These are phyloP conservation scores for Lepidurus apus DNA, from an alignment of 1,140 invertebrate species.

Conservation along the genomic window DNA sequence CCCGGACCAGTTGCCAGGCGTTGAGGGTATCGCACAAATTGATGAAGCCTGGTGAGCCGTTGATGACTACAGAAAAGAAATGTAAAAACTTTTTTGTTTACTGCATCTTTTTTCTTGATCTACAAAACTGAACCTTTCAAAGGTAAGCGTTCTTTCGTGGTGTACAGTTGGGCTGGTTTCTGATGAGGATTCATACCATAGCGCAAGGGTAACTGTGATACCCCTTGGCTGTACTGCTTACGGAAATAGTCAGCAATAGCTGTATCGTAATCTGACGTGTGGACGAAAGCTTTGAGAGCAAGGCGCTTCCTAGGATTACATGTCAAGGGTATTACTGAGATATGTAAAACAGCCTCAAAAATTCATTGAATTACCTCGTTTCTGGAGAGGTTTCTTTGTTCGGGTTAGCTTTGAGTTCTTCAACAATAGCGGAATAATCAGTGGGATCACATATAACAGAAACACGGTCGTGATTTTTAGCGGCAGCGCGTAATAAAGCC, in stretches of 20 bases:
- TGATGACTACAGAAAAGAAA: conserved; percentile 58
- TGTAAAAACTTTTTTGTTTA: background rate
- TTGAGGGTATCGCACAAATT: conserved; percentile 97
- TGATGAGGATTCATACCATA: conserved; percentile 99
- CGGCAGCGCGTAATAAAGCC: conserved; percentile 86
- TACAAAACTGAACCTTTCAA: conserved; percentile 55
- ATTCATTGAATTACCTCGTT: conserved; percentile 57
- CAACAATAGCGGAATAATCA: conserved; percentile 74
- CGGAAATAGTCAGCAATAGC: conserved; percentile 95
- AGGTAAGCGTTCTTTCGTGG: conserved; percentile 72
- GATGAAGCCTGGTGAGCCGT: conserved; percentile 94
- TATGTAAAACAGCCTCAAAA: background rate
- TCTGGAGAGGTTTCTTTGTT: conserved; percentile 60
- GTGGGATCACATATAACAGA: conserved; percentile 87
- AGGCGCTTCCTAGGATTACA: conserved; percentile 57
- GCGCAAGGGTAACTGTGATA: conserved; percentile 74
- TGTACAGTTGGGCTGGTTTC: conserved; percentile 89
- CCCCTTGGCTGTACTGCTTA: conserved; percentile 71
- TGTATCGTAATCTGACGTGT: conserved; percentile 89
- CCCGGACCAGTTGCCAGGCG: conserved; percentile 91
- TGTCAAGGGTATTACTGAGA: conserved; percentile 36
- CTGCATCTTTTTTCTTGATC: background rate
- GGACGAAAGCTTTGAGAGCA: conserved; percentile 89
- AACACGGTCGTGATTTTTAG: conserved; percentile 95
- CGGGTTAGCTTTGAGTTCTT: conserved; percentile 60